These are phyloP conservation scores for Danaus chrysippus DNA, from an alignment of 2,888 invertebrate species.

Conservation along the genomic window DNA sequence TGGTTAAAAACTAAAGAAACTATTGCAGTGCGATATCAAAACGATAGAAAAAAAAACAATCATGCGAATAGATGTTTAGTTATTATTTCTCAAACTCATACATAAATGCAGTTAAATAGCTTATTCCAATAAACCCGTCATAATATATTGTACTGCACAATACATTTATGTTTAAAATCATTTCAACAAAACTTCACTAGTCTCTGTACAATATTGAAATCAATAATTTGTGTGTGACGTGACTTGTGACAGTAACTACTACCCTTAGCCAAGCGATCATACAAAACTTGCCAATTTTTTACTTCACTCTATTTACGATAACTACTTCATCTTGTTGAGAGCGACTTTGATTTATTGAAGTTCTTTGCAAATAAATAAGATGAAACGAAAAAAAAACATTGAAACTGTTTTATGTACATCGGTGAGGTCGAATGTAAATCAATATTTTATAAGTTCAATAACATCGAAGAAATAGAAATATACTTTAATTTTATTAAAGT, in stretches of 20 bases:
- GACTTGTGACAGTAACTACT: constrained; percentile 1
- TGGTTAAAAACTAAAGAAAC: too few species aligned
- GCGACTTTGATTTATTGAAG: constrained; percentile 7
- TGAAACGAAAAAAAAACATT: not conserved
- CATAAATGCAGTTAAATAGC: too few species aligned
- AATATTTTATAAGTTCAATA: not conserved
- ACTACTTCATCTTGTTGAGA: constrained; percentile 5
- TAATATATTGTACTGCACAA: too few species aligned
- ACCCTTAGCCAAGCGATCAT: not conserved
- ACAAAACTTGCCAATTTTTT: constrained; percentile 7
- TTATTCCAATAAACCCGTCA: too few species aligned
- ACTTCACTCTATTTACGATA: constrained; percentile 1
- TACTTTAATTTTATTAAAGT: too few species aligned
- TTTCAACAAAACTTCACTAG: too few species aligned
- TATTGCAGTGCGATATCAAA: too few species aligned
- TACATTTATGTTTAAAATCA: too few species aligned
- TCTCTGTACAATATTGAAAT: not conserved
- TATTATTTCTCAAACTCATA: too few species aligned
- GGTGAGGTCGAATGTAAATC: not conserved
- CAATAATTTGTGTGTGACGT: constrained; percentile 2
- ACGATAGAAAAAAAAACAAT: too few species aligned
- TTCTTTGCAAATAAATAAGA: constrained; percentile 1
- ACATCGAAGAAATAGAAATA: too few species aligned
- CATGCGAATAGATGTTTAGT: too few species aligned
- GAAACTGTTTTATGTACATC: not conserved